Base-by-base conservation (phyloP, 2,888 invertebrate genomes). In the Patella ulyssiponensis region DNA sequence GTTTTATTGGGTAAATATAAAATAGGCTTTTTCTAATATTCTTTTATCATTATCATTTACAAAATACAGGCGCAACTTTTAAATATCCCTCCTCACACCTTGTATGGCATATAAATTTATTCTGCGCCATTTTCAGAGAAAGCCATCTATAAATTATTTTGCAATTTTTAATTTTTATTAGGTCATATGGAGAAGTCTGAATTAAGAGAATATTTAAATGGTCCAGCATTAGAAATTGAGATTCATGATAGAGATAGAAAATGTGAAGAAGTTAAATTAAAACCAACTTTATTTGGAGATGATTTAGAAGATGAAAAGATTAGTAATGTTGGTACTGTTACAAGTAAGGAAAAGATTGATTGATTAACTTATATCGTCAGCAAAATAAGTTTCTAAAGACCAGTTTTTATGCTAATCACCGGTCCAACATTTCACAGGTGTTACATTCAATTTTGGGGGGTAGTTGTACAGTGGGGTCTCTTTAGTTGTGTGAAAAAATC, bases 241-340 rank as follows among this genome's bases (percentile, higher is more conserved):
- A 84, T 92, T 2, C 91, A 92, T 81, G 92, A 92, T 80, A 82
- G 91, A 52, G 91, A 92, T 82, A 78, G 91, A 23, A 87, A 86
- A 69, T 82, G 83, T 17, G 88, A 88, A 75, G 87, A 87, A 54
- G 83, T 84, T 51, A 86, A 85, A 76, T 77, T 89, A 54, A 87
- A 87, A 79, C 86, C 90, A 3, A 83, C 89, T 15, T 80, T 92
- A 73, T 92, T 92, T 84, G 91, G 92, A 1, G 91, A 91, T 81
- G 91, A 91, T 78, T 77, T 89, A 4, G 90, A 91, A 74, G 92
- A 92, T 85, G 90, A 92, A 77, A 91, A 90, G 76, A 91, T 92
- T 76, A 90, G 90, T 82, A 91, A 89, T 83, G 90, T 91, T 54
- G 91, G 90, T 70, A 88, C 89, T 69, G 90, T 91, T 4, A 85